A percentile compares a stretch with the other conserved stretches of the same genome.
phyloP scores from a whole-genome alignment of 1,140 invertebrate genomes.

The Psix sp. region DNA sequence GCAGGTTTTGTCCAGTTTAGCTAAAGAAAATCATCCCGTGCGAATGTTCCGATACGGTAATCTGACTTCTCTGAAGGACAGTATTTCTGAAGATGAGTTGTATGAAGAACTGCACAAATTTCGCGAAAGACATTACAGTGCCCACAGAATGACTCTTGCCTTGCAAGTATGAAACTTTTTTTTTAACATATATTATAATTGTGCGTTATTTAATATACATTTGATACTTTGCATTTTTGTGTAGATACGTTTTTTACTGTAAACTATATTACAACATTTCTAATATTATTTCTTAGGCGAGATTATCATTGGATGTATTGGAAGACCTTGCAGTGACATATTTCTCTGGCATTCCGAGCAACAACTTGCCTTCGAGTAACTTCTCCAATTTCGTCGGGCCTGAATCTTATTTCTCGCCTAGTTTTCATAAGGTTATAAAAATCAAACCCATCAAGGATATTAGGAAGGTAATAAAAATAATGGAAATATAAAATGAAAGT shows the following conservation, averaged over 20 bases:
- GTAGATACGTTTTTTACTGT: too few species aligned
- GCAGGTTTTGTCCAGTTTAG: constrained; percentile 84
- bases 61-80: constrained; percentile 84
- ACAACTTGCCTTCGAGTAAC: constrained; percentile 80
- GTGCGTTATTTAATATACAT: neutral
- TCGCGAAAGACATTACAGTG: constrained; percentile 88
- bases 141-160: constrained; percentile 91
- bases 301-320: constrained; percentile 86
- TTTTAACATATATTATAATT: constrained; percentile 3
- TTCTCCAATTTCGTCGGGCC: constrained; percentile 76
- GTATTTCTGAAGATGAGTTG: constrained; percentile 82
- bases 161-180: constrained; percentile 79
- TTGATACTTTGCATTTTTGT: constrained; percentile 3
- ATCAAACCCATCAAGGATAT: constrained; percentile 88
- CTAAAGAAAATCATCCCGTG: constrained; percentile 84
- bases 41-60: constrained; percentile 93
- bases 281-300: constrained; percentile 77
- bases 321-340: constrained; percentile 82
- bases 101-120: constrained; percentile 86
- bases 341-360: constrained; percentile 82
- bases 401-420: constrained; percentile 79
- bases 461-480: constrained; percentile 76
- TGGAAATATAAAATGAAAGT: too few species aligned
- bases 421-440: constrained; percentile 86
- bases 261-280: too few species aligned